Evolutionary conservation across 92 coral and sea anemone genomes (phyloP), one percentile per base, ranked within the genome.

Genomic region (Scolanthus callimorphus): DNA sequence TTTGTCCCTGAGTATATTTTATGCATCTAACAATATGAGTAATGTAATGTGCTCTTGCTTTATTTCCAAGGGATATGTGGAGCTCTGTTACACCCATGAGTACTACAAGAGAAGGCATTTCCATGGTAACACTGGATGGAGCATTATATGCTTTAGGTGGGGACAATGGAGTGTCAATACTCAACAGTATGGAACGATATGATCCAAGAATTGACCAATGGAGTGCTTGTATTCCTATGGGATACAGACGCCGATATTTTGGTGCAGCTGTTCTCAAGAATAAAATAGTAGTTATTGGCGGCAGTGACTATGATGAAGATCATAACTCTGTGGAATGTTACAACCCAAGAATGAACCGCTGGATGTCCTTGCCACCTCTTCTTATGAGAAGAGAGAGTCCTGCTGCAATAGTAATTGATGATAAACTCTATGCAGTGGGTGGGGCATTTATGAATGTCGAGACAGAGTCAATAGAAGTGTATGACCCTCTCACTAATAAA

Each of bases 221-320:
- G 98, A 74, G 89, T 47, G 86, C 82, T 0, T 92, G 98, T 55
- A 77, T 84, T 17, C 73, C 81, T 2, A 92, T 92, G 98, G 69
- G 90, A 4, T 88, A 92, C 55, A 73, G 96, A 50, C 61, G 98
- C 53, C 90, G 98, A 41, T 92, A 92, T 67, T 92, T 92, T 49
- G 98, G 96, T 6, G 98, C 98, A 20, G 91, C 96, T 56, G 89
- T 84, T 17, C 80, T 92, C 27, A 84, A 83, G 66, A 73, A 70
- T 78, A 85, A 92, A 69, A 92, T 92, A 41, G 74, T 83, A 55
- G 98, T 84, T 10, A 71, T 84, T 24, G 98, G 98, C 30, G 98
- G 98, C 2, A 92, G 98, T 71, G 96, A 92, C 70, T 80, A 82
- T 56, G 98, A 92, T 9, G 96, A 92, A 54, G 98, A 92, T 70